A percentile compares a stretch with the other conserved stretches of the same genome.
Evolutionary conservation across 2,113 vertebrate species (phyloP).

Genomic region (Spermophilus dauricus): DNA sequence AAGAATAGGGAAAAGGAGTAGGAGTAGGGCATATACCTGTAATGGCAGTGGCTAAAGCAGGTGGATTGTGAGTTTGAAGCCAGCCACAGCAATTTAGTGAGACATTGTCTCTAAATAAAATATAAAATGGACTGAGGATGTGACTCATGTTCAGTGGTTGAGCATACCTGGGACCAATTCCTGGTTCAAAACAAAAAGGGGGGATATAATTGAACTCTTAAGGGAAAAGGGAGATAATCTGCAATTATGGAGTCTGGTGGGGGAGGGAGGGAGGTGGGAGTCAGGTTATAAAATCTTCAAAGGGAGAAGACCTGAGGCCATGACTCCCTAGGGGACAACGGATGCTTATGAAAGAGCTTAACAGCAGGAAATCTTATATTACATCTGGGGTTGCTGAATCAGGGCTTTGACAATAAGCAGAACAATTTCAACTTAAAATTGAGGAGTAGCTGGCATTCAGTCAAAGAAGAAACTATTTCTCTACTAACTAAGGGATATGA

Average conservation of each 20-base stretch:
- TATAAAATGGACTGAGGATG: no score
- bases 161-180: no score
- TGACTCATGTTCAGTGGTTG: no score
- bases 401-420: background rate
- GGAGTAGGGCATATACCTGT: no score
- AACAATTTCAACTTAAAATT: constrained; percentile 1
- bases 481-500: background rate
- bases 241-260: background rate
- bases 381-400: background rate
- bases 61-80: no score
- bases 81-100: no score
- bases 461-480: constrained; percentile 32
- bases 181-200: no score
- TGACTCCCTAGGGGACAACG: no score
- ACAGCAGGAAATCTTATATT: background rate
- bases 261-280: background rate
- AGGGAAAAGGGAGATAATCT: background rate
- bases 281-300: constrained; percentile 10
- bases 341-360: background rate
- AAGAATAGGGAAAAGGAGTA: background rate
- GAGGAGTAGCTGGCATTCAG: background rate
- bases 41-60: no score
- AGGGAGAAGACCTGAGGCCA: background rate
- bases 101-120: no score
- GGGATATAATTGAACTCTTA: background rate